Percentiles rank a stretch among this genome's conserved stretches.
phyloP scores from a whole-genome alignment of 2,888 invertebrate genomes.

The Conchocele bisecta region DNA sequence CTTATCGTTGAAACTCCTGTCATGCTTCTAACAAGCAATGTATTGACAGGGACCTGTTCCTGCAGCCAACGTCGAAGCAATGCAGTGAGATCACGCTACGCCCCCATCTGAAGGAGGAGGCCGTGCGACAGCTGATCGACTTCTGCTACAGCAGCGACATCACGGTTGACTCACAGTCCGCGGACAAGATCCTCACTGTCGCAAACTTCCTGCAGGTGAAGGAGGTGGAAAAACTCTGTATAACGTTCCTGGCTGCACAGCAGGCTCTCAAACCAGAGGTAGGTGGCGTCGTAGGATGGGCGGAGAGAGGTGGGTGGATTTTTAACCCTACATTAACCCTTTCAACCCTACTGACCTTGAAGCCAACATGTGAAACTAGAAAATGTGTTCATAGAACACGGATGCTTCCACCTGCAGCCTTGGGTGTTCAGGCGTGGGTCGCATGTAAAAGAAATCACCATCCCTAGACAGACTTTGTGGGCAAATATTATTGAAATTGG shows the following conservation, averaged over 20 bases:
- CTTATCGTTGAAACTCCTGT: too few relatives aligned
- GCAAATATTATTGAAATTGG: too few relatives aligned
- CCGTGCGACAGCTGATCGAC: conserved; percentile 58
- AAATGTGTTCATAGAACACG: too few relatives aligned
- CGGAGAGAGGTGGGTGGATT: too few relatives aligned
- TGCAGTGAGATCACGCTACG: conserved; percentile 50
- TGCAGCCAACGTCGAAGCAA: conserved; percentile 52
- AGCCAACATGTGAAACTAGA: too few relatives aligned
- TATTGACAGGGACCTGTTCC: conserved; percentile 50
- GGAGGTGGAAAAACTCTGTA: conserved; percentile 66
- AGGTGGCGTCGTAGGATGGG: not conserved
- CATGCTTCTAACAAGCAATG: too few relatives aligned
- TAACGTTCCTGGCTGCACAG: conserved; percentile 66
- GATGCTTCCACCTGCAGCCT: too few relatives aligned
- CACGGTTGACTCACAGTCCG: conserved; percentile 65
- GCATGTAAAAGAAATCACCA: too few relatives aligned
- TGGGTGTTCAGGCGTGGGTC: too few relatives aligned
- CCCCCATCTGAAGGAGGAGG: conserved; percentile 56
- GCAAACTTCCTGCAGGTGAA: conserved; percentile 65
- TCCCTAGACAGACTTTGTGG: too few relatives aligned
- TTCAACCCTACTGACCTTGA: too few relatives aligned
- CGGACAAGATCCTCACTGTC: conserved; percentile 61
- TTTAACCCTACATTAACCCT: too few relatives aligned
- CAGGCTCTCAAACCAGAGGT: conserved; percentile 65
- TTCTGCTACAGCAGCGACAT: conserved; percentile 66